Evolutionary conservation across 2,113 vertebrate genomes (phyloP), one percentile per base, ranked within the genome.

Genomic region (Macroglossus sobrinus): DNA sequence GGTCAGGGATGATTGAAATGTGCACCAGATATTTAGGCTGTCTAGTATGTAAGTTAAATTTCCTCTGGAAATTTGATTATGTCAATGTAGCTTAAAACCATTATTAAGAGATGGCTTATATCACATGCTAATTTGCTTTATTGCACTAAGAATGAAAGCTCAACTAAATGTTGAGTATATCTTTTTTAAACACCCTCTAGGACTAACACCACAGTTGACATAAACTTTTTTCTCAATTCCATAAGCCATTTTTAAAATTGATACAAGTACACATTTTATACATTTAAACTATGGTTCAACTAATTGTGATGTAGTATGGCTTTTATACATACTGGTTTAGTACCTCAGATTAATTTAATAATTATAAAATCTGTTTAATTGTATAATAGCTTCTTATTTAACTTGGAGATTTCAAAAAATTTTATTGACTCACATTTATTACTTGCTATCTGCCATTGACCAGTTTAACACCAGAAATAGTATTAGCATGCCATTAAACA

Each of bases 101-200:
- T 68, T 92, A 96, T 89, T 97, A 97, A 93, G 86, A 95, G 80
- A 97, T 40, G 5, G 28, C 69, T 97, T 55, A 19, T 96, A n/a
- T 92, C 95, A 66, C 38, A 95, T 47, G 19, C 80, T 24, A 96
- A 98, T 97, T 97, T 90, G 88, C 84, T 96, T 96, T 96, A 98
- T 84, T 94, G 88, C 35, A 61, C 13, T 95, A 71, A 88, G 88
- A 97, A 95, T 97, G 91, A 97, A 97, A 97, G 14, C 43, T 96
- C 80, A 97, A 91, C 92, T 96, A 85, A 97, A 97, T 74, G 24
- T 40, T 97, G 95, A 96, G 86, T 96, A 89, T 84, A 94, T 95
- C 24, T 92, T 92, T 97, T 97, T 96, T 96, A 96, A 94, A 94
- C 75, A 96, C 28, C 3, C 76, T 68, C 85, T 95, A 88, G 72